These are phyloP conservation scores for Drosophila biarmipes DNA, from an alignment of 1,140 invertebrate genomes.

Conservation along the genomic window DNA sequence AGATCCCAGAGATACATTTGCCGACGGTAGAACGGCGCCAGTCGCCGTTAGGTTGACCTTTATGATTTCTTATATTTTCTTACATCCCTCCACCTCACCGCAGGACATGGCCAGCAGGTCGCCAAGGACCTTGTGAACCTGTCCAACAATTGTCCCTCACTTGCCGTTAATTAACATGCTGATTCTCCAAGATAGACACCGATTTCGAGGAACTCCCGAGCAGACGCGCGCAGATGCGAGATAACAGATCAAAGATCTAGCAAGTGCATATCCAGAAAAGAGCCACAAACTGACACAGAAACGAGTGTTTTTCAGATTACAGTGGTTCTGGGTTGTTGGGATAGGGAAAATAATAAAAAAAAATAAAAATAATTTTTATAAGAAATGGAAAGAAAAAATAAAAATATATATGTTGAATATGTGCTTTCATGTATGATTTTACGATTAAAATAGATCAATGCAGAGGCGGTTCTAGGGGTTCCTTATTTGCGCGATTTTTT, in stretches of 20 bases:
- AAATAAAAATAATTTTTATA: not conserved
- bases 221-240: slow-evolving; percentile 54
- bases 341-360: not conserved
- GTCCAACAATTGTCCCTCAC: slow-evolving; percentile 48
- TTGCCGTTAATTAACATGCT: slow-evolving; percentile 70
- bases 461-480: no score
- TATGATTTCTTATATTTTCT: slow-evolving; percentile 36
- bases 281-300: slow-evolving; percentile 7
- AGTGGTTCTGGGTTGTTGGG: slow-evolving; percentile 3
- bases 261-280: slow-evolving; percentile 9
- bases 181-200: slow-evolving; percentile 22
- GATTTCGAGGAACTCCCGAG: slow-evolving; percentile 57
- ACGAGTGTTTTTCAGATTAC: slow-evolving; percentile 1
- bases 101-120: slow-evolving; percentile 59
- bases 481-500: not conserved
- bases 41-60: slow-evolving; percentile 55
- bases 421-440: no score
- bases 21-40: slow-evolving; percentile 26
- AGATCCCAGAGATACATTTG: not conserved
- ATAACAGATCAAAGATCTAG: slow-evolving; percentile 14
- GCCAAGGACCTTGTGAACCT: slow-evolving; percentile 4
- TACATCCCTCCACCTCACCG: slow-evolving; percentile 15
- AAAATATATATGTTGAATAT: no score
- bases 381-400: no score
- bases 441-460: no score